Evolutionary conservation across 2,797 vertebrate species (phyloP), one percentile per base, ranked within the genome.

Genomic region (Bovichtus diacanthus): DNA sequence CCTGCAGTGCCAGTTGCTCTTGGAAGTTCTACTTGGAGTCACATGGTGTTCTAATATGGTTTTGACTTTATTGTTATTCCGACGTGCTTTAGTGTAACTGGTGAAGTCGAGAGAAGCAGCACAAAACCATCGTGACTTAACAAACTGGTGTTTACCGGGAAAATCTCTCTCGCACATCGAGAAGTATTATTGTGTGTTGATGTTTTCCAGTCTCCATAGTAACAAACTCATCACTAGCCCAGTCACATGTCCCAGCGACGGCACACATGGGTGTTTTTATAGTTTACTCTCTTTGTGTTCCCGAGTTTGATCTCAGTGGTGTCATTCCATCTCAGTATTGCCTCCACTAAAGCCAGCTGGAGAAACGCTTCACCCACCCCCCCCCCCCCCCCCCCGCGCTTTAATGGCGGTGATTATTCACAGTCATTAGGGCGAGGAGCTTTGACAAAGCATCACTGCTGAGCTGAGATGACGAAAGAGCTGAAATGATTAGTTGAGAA

Each of bases 31-130:
- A 39, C 77, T 68, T 74, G 7, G n/a, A 64, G 51, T 69, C 84
- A 84, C 71, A 89, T 85, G 83, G 76, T 84, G 63, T 84, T 82
- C 82, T 87, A 83, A 89, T 89, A 87, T 83, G 86, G 70, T 13
- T 78, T 76, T 38, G n/a, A 63, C 59, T 59, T 29, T 46, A 74
- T 70, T 73, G 59, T 74, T 74, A 41, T 77, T 63, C 51, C 53
- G 36, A 39, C 68, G 81, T 38, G 38, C 60, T 80, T 75, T 41
- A 39, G 0, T 27, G 41, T 70, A 49, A 47, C 56, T 43, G 6
- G 51, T 66, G n/a, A 53, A 49, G 72, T 70, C 4, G 61, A 12
- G 67, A 31, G 69, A 9, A 62, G 47, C 47, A 6, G 41, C 55
- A 70, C 53, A 72, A 60, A 74, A 78, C 60, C 46, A 34, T 54